Evolutionary conservation across 1,140 invertebrate genomes (phyloP), one percentile per base, ranked within the genome.

Genomic region (Radopholus similis): DNA sequence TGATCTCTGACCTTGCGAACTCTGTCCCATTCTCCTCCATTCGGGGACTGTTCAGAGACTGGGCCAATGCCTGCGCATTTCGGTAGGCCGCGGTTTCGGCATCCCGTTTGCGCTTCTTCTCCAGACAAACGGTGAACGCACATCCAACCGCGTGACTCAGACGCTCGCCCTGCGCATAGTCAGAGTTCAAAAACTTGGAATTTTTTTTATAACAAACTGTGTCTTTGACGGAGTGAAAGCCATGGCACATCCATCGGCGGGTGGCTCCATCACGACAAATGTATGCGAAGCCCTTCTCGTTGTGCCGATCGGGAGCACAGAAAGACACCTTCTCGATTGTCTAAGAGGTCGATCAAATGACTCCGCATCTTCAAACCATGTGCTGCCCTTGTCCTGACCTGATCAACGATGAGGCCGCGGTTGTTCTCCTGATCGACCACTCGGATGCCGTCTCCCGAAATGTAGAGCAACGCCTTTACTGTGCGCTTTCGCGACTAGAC

Each of bases 301-400:
- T 91, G 83, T 97, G 96, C 64, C 95, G 87, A 85, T 99, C 96
- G 0, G 96, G 96, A 8, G 96, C 94, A 85, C 96, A 99, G 84
- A 99, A 99, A 2, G 95, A 98, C 0, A 99, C 96, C 84, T 99
- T 99, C 82, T 99, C 96, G 68, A 99, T 98, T 3, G 95, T 99
- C 85, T 51, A 15, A 18, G 32, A 44, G 26, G 11, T n/a, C n/a
- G n/a, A n/a, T n/a, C n/a, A n/a, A n/a, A n/a, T n/a, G n/a, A n/a
- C n/a, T n/a, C n/a, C n/a, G n/a, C n/a, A n/a, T n/a, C n/a, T n/a
- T n/a, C n/a, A n/a, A n/a, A n/a, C n/a, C n/a, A n/a, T n/a, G n/a
- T n/a, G n/a, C n/a, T n/a, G n/a, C n/a, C n/a, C n/a, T n/a, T n/a
- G 96, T 68, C 99, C 98, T 4, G 95, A n/a, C 99, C 85, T 99